Base-by-base conservation (phyloP, 2,888 invertebrate genomes). In the Unio delphinus region DNA sequence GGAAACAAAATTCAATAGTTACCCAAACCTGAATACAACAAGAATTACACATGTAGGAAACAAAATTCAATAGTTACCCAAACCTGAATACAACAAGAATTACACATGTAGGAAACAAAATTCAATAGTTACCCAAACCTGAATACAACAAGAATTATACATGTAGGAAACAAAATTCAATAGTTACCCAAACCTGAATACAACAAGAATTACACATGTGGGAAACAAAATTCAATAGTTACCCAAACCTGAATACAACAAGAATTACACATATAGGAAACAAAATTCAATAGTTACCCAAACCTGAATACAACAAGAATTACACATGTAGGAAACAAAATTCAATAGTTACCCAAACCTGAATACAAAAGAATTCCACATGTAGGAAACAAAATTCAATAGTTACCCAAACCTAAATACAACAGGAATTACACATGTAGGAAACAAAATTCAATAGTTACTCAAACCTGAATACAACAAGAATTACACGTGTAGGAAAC, bases 141-240 rank as follows among this genome's bases (percentile, higher is more conserved):
- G 23, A 23, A 23, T 23, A 23, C 23, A 23, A 23, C 4, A 55
- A 45, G 20, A 60, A 67, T 56, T 20, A 23, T 61, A 45, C 57
- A 34, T 18, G 18, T 15, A 6, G 8, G 58, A 45, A 4, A 26
- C 8, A 64, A 64, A 62, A 20, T 34, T 60, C 95, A 1, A 95
- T 95, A 78, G 94, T 94, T 4, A 94, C 94, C 95, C 95, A 95
- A 23, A 95, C 95, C 79, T 92, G 68, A 54, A 67, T 70, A 69
- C 15, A 55, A 65, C 55, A 55, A 45, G 7, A 60, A 61, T 56
- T 8, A 23, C 61, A 45, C 30, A 5, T 18, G 18, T 15, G 6
- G 7, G 58, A 45, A 4, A 4, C 8, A 64, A 64, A 45, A 3
- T 34, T 23, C 0, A 60, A 30, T 4, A 30, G 28, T 23, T 23